Evolutionary conservation across 2,888 invertebrate genomes (phyloP), one percentile per base, ranked within the genome.

Genomic region (Aromia moschata): DNA sequence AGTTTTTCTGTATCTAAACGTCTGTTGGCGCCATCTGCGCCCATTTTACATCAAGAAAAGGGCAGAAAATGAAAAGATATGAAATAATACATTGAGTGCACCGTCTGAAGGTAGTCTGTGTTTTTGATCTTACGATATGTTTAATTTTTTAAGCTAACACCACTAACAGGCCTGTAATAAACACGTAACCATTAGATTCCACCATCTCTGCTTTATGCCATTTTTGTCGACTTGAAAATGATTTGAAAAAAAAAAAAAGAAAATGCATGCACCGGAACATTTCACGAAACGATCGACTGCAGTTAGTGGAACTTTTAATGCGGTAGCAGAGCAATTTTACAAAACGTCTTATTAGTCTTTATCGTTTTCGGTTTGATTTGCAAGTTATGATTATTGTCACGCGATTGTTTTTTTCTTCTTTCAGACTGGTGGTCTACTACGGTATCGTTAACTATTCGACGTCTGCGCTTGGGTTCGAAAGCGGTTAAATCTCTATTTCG

Each of bases 261-360:
- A 25, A 5, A 25, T 25, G n/a, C 30, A 12, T 17, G 31, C 41
- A 38, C 41, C 49, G 20, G 25, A 11, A 14, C 16, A 38, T 49
- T 49, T 38, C 38, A 25, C 30, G 14, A 10, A 30, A 41, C 40
- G 18, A 31, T 17, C 31, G 30, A 30, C 41, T 41, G 15, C n/a
- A 17, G 41, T 41, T 51, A 51, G 30, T 40, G 41, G 38, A 14
- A 38, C 55, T 55, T 64, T 65, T 65, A 60, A 60, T 58, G 40
- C 44, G 33, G 54, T 49, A 44, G 54, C 49, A 41, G 43, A 55
- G 47, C 40, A 60, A 60, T 60, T 60, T 53, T 20, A 38, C 47
- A 51, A 65, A 62, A 65, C 65, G 60, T 62, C 60, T 65, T 60
- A 62, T 65, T 65, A 65, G 65, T 44, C 58, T 65, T 63, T 65